Conservation (phyloP, 2,797 vertebrate genomes). For the Gambusia yucatana region DNA sequence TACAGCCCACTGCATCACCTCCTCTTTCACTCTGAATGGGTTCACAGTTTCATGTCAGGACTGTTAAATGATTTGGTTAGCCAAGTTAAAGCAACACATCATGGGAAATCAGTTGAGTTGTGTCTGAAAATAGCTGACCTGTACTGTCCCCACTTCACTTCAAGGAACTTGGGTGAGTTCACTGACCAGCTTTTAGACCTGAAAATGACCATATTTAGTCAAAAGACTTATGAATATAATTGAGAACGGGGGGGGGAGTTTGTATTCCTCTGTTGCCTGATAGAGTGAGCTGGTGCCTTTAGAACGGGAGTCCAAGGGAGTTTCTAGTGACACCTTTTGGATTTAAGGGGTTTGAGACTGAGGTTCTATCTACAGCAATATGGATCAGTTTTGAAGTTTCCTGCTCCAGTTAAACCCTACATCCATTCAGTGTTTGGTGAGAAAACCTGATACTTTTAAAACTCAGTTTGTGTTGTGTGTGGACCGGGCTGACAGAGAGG, state of each 20-base stretch:
- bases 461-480: background rate
- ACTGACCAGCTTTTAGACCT: background rate
- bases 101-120: background rate
- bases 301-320: background rate
- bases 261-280: background rate
- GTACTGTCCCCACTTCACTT: background rate
- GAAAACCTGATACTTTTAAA: background rate
- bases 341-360: background rate
- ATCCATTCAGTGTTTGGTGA: background rate
- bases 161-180: background rate
- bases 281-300: background rate
- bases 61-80: background rate
- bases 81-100: background rate
- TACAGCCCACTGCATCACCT: background rate
- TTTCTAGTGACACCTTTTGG: background rate
- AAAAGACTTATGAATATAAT: background rate
- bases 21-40: background rate
- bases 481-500: background rate
- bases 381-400: background rate
- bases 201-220: background rate
- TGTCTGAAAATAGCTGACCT: background rate
- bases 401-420: background rate
- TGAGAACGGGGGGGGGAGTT: background rate
- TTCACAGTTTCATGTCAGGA: background rate
- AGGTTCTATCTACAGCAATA: background rate